A percentile compares a stretch with the other conserved stretches of the same genome.
Evolutionary conservation across 2,797 vertebrate genomes (phyloP).

Genomic region (Falco novaeseelandiae): DNA sequence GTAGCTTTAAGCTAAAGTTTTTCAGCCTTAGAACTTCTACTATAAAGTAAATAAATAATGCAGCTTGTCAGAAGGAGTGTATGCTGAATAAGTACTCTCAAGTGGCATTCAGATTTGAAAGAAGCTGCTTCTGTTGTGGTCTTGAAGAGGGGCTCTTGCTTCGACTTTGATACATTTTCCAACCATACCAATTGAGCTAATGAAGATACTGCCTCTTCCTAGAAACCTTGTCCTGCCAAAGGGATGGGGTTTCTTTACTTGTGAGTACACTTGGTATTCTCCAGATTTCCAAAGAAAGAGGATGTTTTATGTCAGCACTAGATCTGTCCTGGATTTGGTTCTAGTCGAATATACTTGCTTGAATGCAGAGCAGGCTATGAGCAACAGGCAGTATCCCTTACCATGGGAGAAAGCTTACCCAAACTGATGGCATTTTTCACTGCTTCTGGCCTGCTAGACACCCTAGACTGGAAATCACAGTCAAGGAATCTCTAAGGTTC

Average conservation of each 20-base stretch:
- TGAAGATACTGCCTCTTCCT: not conserved
- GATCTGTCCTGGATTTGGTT: not conserved
- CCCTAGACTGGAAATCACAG: not conserved
- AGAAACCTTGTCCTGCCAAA: not conserved
- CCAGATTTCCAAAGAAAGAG: not conserved
- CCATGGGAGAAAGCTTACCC: not conserved
- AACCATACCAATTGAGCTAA: not conserved
- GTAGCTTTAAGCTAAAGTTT: not conserved
- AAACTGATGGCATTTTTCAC: not conserved
- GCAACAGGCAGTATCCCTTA: not conserved
- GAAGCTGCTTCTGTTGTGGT: not conserved
- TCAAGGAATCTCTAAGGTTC: not conserved
- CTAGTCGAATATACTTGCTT: not conserved
- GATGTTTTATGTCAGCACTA: not conserved
- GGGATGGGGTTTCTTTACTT: not conserved
- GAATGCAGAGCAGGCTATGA: not conserved
- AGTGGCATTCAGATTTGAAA: not conserved
- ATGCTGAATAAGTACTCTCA: not conserved
- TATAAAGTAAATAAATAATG: not conserved
- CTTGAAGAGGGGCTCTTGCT: not conserved
- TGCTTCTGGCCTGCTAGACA: not conserved
- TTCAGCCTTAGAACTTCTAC: not conserved
- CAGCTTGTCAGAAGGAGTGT: not conserved
- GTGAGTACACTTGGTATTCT: accelerated
- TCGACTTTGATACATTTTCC: not conserved